These are phyloP conservation scores for Dipodomys stephensi DNA, from an alignment of 2,113 vertebrate species.

Conservation along the genomic window DNA sequence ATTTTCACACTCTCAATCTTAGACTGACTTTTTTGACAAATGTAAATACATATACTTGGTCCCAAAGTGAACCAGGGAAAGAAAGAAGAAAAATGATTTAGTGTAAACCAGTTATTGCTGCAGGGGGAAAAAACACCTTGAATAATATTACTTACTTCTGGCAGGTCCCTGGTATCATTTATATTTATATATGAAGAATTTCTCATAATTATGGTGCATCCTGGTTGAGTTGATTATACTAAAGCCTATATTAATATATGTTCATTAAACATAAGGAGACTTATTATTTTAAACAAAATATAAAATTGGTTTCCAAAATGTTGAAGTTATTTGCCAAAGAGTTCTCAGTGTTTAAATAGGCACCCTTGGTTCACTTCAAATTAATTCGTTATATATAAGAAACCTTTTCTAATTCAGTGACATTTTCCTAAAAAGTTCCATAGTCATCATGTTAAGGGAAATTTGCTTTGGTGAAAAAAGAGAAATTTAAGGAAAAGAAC, in stretches of 20 bases:
- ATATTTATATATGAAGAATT: slow-evolving; percentile 38
- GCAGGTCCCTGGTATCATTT: not conserved
- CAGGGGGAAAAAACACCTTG: slow-evolving; percentile 34
- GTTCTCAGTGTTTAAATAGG: not conserved
- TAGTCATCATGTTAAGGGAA: not conserved
- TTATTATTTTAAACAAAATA: slow-evolving; percentile 19
- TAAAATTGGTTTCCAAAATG: not conserved
- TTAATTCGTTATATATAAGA: slow-evolving; percentile 11
- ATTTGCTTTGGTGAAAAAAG: not conserved
- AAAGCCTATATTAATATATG: not conserved
- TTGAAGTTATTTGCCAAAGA: slow-evolving; percentile 51
- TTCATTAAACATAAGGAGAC: slow-evolving; percentile 7
- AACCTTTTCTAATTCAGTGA: slow-evolving; percentile 14
- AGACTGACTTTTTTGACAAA: slow-evolving; percentile 58
- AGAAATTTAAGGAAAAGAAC: too few species aligned
- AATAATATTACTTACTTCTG: slow-evolving; percentile 17
- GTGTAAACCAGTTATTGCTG: not conserved
- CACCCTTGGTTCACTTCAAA: not conserved
- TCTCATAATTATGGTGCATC: not conserved
- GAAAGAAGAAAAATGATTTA: slow-evolving; percentile 31
- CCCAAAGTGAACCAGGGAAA: slow-evolving; percentile 35
- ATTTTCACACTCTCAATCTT: slow-evolving; percentile 64
- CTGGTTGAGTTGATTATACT: slow-evolving; percentile 12
- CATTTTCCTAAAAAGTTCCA: not conserved
- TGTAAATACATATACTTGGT: not conserved